Conservation (phyloP, 2,797 vertebrate genomes). For the Oreortyx pictus region DNA sequence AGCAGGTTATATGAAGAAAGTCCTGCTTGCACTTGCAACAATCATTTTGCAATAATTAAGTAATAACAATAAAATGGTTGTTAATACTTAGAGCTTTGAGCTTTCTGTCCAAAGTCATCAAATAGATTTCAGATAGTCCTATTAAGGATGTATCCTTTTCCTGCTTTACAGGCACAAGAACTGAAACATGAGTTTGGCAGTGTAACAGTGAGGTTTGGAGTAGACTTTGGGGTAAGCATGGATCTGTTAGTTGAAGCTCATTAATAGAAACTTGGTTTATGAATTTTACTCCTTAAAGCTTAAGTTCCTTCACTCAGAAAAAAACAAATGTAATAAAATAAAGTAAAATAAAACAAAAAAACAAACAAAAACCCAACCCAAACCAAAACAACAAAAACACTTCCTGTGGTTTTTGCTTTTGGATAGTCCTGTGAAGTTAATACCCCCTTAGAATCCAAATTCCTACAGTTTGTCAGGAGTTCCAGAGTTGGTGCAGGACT, state of each 20-base stretch:
- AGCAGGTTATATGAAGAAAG: background rate
- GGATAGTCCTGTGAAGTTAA: background rate
- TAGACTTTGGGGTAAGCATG: background rate
- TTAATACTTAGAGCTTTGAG: background rate
- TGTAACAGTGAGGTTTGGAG: background rate
- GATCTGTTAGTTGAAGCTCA: background rate
- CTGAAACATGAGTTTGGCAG: background rate
- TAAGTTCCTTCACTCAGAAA: background rate
- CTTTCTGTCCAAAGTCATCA: background rate
- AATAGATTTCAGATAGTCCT: background rate
- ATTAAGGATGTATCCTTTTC: background rate
- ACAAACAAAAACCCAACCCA: background rate
- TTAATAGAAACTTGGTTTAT: background rate
- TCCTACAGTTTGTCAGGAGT: background rate
- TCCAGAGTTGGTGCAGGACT: background rate
- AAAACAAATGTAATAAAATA: background rate
- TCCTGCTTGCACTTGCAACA: background rate
- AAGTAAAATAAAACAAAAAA: background rate
- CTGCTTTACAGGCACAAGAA: background rate
- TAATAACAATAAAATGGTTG: background rate
- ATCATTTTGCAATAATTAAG: background rate
- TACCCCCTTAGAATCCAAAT: background rate
- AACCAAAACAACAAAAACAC: accelerated
- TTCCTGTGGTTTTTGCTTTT: background rate
- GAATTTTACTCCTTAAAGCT: background rate